Base-by-base conservation (phyloP, 2,113 vertebrate species). In the Amblyornis subalaris region DNA sequence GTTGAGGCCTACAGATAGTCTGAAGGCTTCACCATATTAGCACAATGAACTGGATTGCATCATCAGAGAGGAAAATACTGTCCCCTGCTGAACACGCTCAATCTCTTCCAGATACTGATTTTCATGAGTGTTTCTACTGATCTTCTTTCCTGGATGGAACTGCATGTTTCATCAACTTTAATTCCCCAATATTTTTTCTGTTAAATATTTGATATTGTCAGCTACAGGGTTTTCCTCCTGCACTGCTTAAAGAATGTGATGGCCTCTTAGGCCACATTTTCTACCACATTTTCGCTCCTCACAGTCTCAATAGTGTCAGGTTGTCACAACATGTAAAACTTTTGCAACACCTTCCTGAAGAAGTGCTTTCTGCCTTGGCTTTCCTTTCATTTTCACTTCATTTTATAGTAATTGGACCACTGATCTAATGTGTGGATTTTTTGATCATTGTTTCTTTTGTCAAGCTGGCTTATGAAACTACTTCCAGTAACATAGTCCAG, bases 301-400 rank as follows among this genome's bases (percentile, higher is more conserved):
- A 18, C 28, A 38, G 14, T 70, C 62, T 93, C 78, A 31, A 0
- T 54, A 86, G 60, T 79, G 76, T 85, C 89, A 88, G 54, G 55
- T 33, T 95, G 93, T 94, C 94, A 93, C 65, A 90, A 72, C 1
- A 5, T 73, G 89, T 88, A 90, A 94, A 84, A 86, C 33, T 89
- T 87, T 57, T 58, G n/a, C 54, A 84, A 44, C 51, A 89, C 40
- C 35, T 90, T 14, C 1, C 31, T n/a, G 33, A 79, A 80, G 47
- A 93, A 26, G 21, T 85, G 40, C 40, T 90, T 84, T 75, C 50
- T 66, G 60, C 9, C 13, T 28, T 57, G 40, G 8, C 24, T 83
- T 85, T 80, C 54, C 42, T 73, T 58, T 65, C 7, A 26, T 73
- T 86, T 76, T 53, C 51, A 64, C 20, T 19, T 80, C 5, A 26